Evolutionary conservation across 1,140 invertebrate genomes (phyloP).

Genomic region (Drosophila sulfurigaster): DNA sequence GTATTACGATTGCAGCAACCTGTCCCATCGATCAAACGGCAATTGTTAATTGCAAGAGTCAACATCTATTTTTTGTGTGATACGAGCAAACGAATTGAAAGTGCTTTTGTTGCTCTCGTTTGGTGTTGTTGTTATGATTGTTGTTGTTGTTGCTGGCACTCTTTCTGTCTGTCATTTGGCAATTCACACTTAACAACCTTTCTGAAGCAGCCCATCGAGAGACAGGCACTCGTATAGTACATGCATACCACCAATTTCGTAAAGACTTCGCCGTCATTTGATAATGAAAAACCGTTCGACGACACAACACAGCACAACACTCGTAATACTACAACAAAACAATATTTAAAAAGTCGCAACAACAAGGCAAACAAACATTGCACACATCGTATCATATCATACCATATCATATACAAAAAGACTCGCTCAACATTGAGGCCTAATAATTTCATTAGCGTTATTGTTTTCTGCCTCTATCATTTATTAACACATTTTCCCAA

Average conservation of each 20-base stretch:
- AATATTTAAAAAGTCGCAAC: constrained; percentile 2
- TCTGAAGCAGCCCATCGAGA: constrained; percentile 40
- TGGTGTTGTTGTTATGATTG: constrained; percentile 17
- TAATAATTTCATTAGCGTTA: constrained; percentile 35
- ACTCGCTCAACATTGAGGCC: constrained; percentile 4
- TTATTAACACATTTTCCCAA: constrained; percentile 16
- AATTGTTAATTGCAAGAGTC: constrained; percentile 78
- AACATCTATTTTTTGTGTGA: constrained; percentile 52
- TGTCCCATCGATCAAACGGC: constrained; percentile 55
- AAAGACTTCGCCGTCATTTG: constrained; percentile 42
- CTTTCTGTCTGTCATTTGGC: constrained; percentile 68
- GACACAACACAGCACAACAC: not conserved
- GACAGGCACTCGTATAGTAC: constrained; percentile 28
- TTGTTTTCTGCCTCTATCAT: not conserved
- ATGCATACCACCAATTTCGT: constrained; percentile 52
- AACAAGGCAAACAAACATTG: constrained; percentile 7
- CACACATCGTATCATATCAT: not conserved
- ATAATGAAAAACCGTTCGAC: constrained; percentile 48
- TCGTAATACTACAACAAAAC: not conserved
- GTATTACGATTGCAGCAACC: constrained; percentile 38
- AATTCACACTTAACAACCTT: constrained; percentile 65
- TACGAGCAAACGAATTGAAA: constrained; percentile 31
- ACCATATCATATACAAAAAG: constrained; percentile 5
- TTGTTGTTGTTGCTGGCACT: constrained; percentile 46
- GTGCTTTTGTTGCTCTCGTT: constrained; percentile 37